Evolutionary conservation across 2,888 invertebrate species (phyloP).

Genomic region (Drosophila neotestacea): DNA sequence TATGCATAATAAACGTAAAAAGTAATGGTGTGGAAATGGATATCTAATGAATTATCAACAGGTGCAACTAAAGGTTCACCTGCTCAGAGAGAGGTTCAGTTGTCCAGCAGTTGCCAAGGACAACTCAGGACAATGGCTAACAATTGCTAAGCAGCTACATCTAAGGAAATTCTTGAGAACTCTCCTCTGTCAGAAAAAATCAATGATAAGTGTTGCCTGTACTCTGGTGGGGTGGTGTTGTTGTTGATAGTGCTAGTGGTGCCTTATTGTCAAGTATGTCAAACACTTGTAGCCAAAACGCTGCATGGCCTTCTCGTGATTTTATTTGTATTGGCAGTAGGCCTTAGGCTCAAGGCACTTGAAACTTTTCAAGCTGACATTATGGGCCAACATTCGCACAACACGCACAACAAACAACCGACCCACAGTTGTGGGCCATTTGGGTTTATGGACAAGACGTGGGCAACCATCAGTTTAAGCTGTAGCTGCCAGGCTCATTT

Average conservation of each 20-base stretch:
- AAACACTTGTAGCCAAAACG: slow-evolving; percentile 68
- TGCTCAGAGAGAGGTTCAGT: not conserved
- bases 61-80: slow-evolving; percentile 42
- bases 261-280: slow-evolving; percentile 51
- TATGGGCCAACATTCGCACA: slow-evolving; percentile 43
- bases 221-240: not conserved
- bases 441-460: slow-evolving; percentile 20
- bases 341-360: slow-evolving; percentile 43
- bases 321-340: slow-evolving; percentile 17
- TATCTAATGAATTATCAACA: slow-evolving; percentile 47
- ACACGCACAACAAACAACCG: slow-evolving; percentile 46
- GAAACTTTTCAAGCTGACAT: slow-evolving; percentile 56
- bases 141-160: slow-evolving; percentile 18
- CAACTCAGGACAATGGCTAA: slow-evolving; percentile 45
- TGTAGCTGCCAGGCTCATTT: not conserved
- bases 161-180: slow-evolving; percentile 4
- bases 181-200: slow-evolving; percentile 38
- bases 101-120: slow-evolving; percentile 39
- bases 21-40: slow-evolving; percentile 28
- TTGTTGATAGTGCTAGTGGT: not conserved
- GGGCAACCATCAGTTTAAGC: slow-evolving; percentile 1
- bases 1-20: slow-evolving; percentile 56
- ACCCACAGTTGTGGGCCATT: slow-evolving; percentile 18
- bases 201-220: slow-evolving; percentile 45
- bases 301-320: slow-evolving; percentile 29